These are phyloP conservation scores for Diuraphis noxia DNA, from an alignment of 1,140 invertebrate species.

Conservation along the genomic window DNA sequence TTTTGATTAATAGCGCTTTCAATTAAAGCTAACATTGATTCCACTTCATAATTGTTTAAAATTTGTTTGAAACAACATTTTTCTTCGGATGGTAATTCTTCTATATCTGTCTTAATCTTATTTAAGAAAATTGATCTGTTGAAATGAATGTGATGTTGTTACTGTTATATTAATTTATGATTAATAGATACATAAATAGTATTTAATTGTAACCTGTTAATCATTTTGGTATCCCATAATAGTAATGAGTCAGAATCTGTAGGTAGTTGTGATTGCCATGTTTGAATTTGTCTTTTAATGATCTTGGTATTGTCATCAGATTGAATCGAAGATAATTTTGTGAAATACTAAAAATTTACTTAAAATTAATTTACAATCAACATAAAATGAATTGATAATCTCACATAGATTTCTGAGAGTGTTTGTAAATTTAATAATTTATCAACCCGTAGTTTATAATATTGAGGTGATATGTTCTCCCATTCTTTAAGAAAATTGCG, in stretches of 20 bases:
- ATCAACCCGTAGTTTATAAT: conserved; percentile 11
- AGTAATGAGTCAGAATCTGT: not conserved
- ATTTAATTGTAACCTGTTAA: not conserved
- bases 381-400: not conserved
- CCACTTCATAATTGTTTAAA: conserved; percentile 13
- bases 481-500: conserved; percentile 6
- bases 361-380: not conserved
- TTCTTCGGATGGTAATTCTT: conserved; percentile 1
- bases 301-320: not conserved
- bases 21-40: not conserved
- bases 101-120: not conserved
- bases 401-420: conserved; percentile 22
- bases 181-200: not conserved
- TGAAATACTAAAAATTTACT: conserved; percentile 11
- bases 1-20: conserved; percentile 27
- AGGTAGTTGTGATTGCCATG: not conserved
- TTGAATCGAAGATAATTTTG: not conserved
- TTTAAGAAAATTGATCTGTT: conserved; percentile 1
- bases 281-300: not conserved
- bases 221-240: conserved; percentile 9
- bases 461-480: not conserved
- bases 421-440: conserved; percentile 33
- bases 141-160: not conserved
- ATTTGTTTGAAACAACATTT: not conserved
- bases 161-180: not conserved